These are phyloP conservation scores for Sebastes umbrosus DNA, from an alignment of 2,797 vertebrate genomes.

Conservation along the genomic window DNA sequence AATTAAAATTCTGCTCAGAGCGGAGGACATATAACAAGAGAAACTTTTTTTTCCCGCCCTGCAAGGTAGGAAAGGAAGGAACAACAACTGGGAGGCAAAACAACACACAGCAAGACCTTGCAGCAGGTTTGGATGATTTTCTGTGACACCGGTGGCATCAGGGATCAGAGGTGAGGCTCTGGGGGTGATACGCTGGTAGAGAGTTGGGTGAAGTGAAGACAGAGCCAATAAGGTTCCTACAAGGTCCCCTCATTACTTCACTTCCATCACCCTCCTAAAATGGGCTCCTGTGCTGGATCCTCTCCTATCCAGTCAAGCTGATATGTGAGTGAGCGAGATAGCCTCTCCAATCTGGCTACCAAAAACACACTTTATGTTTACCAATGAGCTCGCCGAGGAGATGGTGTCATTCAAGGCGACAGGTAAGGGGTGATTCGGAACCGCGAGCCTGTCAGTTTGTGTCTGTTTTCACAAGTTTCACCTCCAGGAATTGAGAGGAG, in stretches of 20 bases:
- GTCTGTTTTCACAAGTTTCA: background rate
- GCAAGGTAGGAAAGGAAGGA: background rate
- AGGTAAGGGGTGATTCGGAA: slow-evolving; percentile 23
- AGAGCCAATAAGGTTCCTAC: slow-evolving; percentile 7
- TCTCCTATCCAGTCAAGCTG: slow-evolving; percentile 36
- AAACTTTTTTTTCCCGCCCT: background rate
- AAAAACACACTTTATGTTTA: slow-evolving; percentile 50
- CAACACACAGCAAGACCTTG: background rate
- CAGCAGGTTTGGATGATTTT: slow-evolving; percentile 6
- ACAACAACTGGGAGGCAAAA: slow-evolving; percentile 5
- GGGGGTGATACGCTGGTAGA: background rate
- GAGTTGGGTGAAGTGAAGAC: slow-evolving; percentile 14
- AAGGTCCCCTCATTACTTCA: slow-evolving; percentile 37
- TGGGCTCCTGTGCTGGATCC: slow-evolving; percentile 24
- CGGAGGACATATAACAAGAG: background rate
- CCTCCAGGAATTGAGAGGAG: background rate
- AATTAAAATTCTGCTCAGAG: slow-evolving; percentile 53
- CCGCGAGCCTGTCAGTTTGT: background rate
- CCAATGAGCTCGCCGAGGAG: slow-evolving; percentile 42
- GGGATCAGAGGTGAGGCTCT: background rate
- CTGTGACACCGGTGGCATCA: background rate
- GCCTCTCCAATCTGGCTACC: slow-evolving; percentile 51
- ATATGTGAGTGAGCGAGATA: slow-evolving; percentile 40
- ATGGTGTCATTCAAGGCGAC: slow-evolving; percentile 32
- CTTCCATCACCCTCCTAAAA: slow-evolving; percentile 21